A percentile compares a stretch with the other conserved stretches of the same genome.
phyloP scores from a whole-genome alignment of 2,797 vertebrate genomes.

The Lacerta agilis region DNA sequence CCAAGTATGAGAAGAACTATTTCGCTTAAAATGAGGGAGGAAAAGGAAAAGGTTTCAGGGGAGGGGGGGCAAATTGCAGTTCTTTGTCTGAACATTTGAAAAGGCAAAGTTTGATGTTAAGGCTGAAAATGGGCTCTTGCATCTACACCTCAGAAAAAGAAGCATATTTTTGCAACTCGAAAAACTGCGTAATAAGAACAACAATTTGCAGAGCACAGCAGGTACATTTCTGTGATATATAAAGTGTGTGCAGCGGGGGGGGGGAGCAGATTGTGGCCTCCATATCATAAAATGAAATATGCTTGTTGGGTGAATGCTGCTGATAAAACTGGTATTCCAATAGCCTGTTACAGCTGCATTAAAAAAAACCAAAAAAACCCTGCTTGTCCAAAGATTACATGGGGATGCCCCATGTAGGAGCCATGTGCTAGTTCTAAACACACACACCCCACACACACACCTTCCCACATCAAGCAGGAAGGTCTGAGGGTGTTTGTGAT shows the following conservation, averaged over 20 bases:
- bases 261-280: background rate
- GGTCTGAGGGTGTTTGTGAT: too few relatives aligned
- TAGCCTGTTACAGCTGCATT: background rate
- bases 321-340: background rate
- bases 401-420: too few relatives aligned
- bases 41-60: conserved; percentile 45
- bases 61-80: background rate
- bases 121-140: conserved; percentile 28
- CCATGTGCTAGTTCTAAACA: background rate
- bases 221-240: background rate
- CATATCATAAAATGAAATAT: background rate
- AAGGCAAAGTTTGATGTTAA: conserved; percentile 52
- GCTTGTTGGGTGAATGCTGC: background rate
- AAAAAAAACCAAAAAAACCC: background rate
- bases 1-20: conserved; percentile 44
- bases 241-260: background rate
- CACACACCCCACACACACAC: too few relatives aligned
- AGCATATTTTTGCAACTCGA: background rate
- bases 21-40: conserved; percentile 36
- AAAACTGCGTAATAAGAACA: background rate
- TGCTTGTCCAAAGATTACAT: too few relatives aligned
- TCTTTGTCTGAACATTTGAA: conserved; percentile 34
- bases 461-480: too few relatives aligned
- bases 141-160: conserved; percentile 29
- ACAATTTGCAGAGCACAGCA: conserved; percentile 2